Evolutionary conservation across 2,888 invertebrate species (phyloP).

Genomic region (Polylopha cassiicola): DNA sequence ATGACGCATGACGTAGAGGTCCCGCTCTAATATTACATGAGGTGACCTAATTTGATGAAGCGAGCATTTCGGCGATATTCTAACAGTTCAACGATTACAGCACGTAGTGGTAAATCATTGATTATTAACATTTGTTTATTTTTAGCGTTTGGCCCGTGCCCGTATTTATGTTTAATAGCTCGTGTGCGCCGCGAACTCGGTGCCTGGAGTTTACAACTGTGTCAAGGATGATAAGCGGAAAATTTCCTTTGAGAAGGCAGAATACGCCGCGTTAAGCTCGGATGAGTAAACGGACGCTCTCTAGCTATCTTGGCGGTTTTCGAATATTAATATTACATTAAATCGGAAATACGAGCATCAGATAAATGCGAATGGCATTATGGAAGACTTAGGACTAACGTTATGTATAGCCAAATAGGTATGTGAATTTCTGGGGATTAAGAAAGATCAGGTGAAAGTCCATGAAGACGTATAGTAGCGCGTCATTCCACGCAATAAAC

Average conservation of each 20-base stretch:
- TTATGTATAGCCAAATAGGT: too few species aligned
- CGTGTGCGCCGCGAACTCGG: constrained; percentile 30
- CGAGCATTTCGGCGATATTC: too few species aligned
- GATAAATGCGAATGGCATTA: too few species aligned
- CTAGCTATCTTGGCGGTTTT: constrained; percentile 30
- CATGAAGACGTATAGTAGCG: too few species aligned
- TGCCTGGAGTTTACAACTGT: constrained; percentile 37
- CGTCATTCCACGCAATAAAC: too few species aligned
- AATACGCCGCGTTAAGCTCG: constrained; percentile 32
- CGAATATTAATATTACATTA: constrained; percentile 26
- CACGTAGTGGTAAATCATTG: too few species aligned
- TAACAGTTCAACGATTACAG: too few species aligned
- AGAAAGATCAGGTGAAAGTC: too few species aligned
- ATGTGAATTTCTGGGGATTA: too few species aligned
- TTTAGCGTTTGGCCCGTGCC: constrained; percentile 22
- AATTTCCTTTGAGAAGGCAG: constrained; percentile 46
- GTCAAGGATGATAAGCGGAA: constrained; percentile 59
- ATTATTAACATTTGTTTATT: constrained; percentile 18
- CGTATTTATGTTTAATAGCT: constrained; percentile 27
- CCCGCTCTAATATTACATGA: constrained; percentile 53
- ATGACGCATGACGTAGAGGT: constrained; percentile 48
- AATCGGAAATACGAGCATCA: constrained; percentile 6
- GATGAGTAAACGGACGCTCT: constrained; percentile 33
- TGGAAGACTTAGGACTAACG: too few species aligned
- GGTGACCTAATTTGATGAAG: constrained; percentile 52